Base-by-base conservation (phyloP, 2,888 invertebrate species). In the Mallateleia sp. region DNA sequence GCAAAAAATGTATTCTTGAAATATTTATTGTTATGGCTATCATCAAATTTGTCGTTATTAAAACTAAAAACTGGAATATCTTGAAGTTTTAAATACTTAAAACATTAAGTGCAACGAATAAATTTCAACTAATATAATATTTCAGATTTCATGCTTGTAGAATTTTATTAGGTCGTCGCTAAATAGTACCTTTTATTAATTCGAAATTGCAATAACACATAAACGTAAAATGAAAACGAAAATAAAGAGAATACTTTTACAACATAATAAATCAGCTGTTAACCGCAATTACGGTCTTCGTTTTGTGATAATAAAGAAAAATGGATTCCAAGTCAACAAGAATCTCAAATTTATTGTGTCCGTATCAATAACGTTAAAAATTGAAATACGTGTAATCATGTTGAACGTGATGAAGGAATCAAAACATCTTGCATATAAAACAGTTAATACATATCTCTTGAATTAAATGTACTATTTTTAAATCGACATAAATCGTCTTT, bases 141-240 rank as follows among this genome's bases (percentile, higher is more conserved):
- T 52, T 22, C 22, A 52, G 24, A 52, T 52, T 20, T 9, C 22
- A 52, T 52, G 52, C 20, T 52, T 52, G 22, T 24, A 52, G 24
- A 22, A 11, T 52, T 52, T 52, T 52, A 52, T 52, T 52, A 24
- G 52, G 24, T 52, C 24, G 24, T 52, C 52, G 24, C 24, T 14
- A 52, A 52, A 52, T 52, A 52, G 24, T 52, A 52, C 11, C 24
- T 52, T 9, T 24, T 24, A 24, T 52, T 24, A 52, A 52, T 24
- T 52, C 22, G 22, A 24, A 52, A 52, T 47, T 52, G 52, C 52
- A 24, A 52, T 52, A 52, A 52, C 52, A 52, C 52, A 24, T 52
- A 52, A 52, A 52, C 24, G 52, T 56, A 56, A 25, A 56, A 56
- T 56, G 54, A 56, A 56, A 56, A 25, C 2, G n/a, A 56, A 56